Evolutionary conservation across 1,140 invertebrate genomes (phyloP).

Genomic region (Dendroctonus valens): DNA sequence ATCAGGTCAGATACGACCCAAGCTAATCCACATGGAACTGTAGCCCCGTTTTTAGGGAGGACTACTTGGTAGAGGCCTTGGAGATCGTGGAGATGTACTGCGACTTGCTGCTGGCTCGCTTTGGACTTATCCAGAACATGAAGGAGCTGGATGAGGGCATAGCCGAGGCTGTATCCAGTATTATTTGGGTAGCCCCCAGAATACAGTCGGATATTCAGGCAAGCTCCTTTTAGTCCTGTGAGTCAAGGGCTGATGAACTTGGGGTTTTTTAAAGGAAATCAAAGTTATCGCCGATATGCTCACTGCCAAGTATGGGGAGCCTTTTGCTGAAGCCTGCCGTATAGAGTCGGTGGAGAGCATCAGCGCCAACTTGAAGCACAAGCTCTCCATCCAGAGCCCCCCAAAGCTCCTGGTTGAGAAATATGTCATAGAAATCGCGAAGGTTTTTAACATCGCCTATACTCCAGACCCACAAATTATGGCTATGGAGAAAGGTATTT

Average conservation of each 20-base stretch:
- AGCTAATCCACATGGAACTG: not conserved
- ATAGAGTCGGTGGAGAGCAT: conserved; percentile 78
- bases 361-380: conserved; percentile 94
- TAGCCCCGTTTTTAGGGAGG: conserved; percentile 66
- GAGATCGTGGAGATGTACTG: conserved; percentile 99
- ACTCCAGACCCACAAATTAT: conserved; percentile 91
- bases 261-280: conserved; percentile 62
- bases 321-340: conserved; percentile 83
- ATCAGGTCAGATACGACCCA: conserved; percentile 61
- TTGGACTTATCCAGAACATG: conserved; percentile 96
- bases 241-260: not conserved
- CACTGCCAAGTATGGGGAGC: conserved; percentile 90
- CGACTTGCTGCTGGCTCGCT: conserved; percentile 94
- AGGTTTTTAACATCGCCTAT: conserved; percentile 89
- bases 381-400: conserved; percentile 93
- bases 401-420: conserved; percentile 95
- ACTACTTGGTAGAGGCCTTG: conserved; percentile 99
- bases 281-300: conserved; percentile 91
- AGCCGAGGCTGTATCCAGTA: conserved; percentile 91
- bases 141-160: conserved; percentile 95
- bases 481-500: conserved; percentile 63
- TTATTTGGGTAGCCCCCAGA: conserved; percentile 95
- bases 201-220: conserved; percentile 76
- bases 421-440: conserved; percentile 95
- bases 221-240: not conserved